Conservation (phyloP, 2,113 vertebrate species). For the Pao palembangensis region DNA sequence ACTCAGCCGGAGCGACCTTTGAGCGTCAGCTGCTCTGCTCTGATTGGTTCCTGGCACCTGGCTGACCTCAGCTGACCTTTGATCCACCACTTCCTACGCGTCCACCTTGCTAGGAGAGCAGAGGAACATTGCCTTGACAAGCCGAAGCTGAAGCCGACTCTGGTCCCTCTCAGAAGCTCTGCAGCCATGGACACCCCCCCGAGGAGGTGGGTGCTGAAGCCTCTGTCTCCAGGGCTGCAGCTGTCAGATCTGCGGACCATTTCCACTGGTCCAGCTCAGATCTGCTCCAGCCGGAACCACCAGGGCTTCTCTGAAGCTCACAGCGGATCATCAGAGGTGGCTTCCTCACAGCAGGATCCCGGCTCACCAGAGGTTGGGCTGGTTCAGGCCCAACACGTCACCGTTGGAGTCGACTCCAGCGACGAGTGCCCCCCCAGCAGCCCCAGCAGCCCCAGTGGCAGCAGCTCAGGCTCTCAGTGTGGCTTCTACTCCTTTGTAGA, state of each 20-base stretch:
- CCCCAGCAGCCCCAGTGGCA: constrained; percentile 37
- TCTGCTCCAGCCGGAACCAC: neutral
- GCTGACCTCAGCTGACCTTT: too few relatives aligned
- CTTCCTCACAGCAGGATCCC: constrained; percentile 9
- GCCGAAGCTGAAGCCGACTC: neutral
- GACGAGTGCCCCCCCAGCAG: constrained; percentile 35
- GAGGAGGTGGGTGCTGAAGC: constrained; percentile 68
- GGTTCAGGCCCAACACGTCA: constrained; percentile 34
- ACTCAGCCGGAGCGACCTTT: too few relatives aligned
- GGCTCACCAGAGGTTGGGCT: constrained; percentile 23
- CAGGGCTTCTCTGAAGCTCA: neutral
- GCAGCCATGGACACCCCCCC: constrained; percentile 63
- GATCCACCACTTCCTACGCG: too few relatives aligned
- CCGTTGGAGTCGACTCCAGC: neutral
- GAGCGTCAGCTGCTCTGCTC: too few relatives aligned
- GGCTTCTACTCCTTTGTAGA: constrained; percentile 79
- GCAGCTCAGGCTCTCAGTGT: constrained; percentile 49
- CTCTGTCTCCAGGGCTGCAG: constrained; percentile 66
- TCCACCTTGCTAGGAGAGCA: too few relatives aligned
- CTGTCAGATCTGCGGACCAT: constrained; percentile 63
- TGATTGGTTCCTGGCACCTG: too few relatives aligned
- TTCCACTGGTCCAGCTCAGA: constrained; percentile 4
- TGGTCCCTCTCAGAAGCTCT: constrained; percentile 5
- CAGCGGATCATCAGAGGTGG: constrained; percentile 17
- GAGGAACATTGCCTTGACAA: neutral